phyloP scores from a whole-genome alignment of 2,797 vertebrate genomes.

The Propithecus perrieri region DNA sequence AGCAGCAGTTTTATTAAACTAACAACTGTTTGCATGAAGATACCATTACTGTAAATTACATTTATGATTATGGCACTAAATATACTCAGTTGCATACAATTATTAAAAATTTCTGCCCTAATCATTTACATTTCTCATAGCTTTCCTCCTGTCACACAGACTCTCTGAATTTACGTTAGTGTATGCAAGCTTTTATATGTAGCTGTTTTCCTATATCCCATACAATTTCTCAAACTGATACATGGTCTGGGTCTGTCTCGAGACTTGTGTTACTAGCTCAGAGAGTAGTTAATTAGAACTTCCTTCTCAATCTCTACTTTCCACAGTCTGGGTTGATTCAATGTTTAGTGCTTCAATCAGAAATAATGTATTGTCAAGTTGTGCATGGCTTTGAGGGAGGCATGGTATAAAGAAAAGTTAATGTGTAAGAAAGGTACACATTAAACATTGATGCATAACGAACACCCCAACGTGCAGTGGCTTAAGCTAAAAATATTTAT shows the following conservation, averaged over 20 bases:
- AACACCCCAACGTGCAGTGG: background rate
- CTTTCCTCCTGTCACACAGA: background rate
- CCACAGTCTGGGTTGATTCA: background rate
- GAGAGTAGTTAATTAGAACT: conserved; percentile 14
- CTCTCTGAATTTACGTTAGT: background rate
- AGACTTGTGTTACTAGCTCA: background rate
- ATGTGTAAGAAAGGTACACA: background rate
- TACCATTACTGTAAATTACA: conserved; percentile 71
- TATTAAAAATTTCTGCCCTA: conserved; percentile 55
- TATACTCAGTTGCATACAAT: conserved; percentile 58
- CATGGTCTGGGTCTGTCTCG: background rate
- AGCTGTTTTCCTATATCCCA: background rate
- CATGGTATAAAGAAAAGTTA: background rate
- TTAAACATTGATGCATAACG: background rate
- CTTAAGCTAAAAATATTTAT: background rate
- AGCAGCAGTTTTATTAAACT: conserved; percentile 78
- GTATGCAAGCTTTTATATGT: background rate
- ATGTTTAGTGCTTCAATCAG: background rate
- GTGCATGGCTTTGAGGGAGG: background rate
- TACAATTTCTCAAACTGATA: background rate
- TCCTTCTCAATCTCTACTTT: background rate
- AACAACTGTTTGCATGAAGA: conserved; percentile 71
- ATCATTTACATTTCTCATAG: conserved; percentile 38
- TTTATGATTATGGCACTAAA: conserved; percentile 75
- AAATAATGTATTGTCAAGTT: background rate